These are phyloP conservation scores for Macaca fascicularis DNA, from an alignment of 2,113 vertebrate genomes.

Conservation along the genomic window DNA sequence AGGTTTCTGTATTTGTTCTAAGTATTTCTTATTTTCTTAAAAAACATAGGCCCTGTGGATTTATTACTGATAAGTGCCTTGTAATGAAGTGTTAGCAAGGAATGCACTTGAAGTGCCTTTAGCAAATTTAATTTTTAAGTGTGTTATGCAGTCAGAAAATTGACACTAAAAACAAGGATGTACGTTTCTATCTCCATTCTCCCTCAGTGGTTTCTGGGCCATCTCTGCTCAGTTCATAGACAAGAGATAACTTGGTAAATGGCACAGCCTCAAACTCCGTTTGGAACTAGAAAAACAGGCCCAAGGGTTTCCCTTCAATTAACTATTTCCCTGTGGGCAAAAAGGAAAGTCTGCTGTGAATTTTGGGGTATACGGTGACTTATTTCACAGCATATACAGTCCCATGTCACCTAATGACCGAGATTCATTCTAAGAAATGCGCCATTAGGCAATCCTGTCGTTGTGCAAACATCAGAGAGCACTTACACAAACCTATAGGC, in stretches of 20 bases:
- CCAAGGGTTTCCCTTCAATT: conserved; percentile 26
- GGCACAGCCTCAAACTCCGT: background rate
- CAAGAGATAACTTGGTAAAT: conserved; percentile 69
- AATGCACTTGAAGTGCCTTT: conserved; percentile 80
- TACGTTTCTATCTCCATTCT: conserved; percentile 77
- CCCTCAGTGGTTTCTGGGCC: conserved; percentile 55
- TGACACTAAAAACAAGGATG: conserved; percentile 78
- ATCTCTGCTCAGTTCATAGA: conserved; percentile 78
- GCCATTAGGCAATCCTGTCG: background rate
- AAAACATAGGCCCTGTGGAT: conserved; percentile 65
- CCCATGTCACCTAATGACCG: background rate
- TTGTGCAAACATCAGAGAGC: background rate
- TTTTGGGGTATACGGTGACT: background rate
- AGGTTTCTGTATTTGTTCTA: conserved; percentile 50
- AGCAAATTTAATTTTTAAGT: conserved; percentile 83
- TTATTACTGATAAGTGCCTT: conserved; percentile 75
- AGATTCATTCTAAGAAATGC: background rate
- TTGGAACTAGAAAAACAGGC: background rate
- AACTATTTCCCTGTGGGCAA: background rate
- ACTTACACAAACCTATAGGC: background rate
- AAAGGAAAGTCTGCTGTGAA: background rate
- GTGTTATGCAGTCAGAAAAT: conserved; percentile 80
- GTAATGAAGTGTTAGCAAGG: conserved; percentile 71
- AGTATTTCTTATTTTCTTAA: conserved; percentile 62
- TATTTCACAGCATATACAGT: background rate